phyloP scores from a whole-genome alignment of 2,888 invertebrate genomes.

The Trachelus tabidus region DNA sequence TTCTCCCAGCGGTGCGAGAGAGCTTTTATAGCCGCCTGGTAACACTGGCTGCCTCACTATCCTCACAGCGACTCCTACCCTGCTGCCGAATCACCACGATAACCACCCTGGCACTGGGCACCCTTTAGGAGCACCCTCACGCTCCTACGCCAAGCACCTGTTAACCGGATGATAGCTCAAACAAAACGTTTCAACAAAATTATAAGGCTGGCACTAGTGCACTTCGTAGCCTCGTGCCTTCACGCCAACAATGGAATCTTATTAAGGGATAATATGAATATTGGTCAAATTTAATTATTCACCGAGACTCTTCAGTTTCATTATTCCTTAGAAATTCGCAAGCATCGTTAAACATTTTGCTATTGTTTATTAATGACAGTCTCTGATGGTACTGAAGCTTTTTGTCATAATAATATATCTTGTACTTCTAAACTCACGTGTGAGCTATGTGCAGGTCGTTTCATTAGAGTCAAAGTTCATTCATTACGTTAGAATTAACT shows the following conservation, averaged over 20 bases:
- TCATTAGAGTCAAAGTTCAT: background rate
- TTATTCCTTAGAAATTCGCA: background rate
- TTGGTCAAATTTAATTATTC: background rate
- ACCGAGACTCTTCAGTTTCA: background rate
- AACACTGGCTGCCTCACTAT: background rate
- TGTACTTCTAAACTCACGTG: background rate
- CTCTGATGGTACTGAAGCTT: background rate
- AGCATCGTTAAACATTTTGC: background rate
- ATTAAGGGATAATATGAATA: background rate
- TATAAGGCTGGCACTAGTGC: background rate
- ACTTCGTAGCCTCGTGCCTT: background rate
- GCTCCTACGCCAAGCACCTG: background rate
- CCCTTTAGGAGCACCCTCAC: background rate
- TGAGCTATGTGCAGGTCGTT: background rate
- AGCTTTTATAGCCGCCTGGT: conserved; percentile 58
- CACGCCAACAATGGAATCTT: background rate
- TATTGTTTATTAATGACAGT: background rate
- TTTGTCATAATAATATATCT: background rate
- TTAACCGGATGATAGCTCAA: background rate
- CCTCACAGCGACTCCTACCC: background rate
- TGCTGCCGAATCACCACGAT: background rate
- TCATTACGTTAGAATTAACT: background rate
- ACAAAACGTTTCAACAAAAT: background rate
- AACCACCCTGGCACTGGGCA: background rate
- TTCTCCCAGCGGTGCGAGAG: conserved; percentile 48